Evolutionary conservation across 2,113 vertebrate species (phyloP), one percentile per base, ranked within the genome.

Genomic region (Axis porcinus): DNA sequence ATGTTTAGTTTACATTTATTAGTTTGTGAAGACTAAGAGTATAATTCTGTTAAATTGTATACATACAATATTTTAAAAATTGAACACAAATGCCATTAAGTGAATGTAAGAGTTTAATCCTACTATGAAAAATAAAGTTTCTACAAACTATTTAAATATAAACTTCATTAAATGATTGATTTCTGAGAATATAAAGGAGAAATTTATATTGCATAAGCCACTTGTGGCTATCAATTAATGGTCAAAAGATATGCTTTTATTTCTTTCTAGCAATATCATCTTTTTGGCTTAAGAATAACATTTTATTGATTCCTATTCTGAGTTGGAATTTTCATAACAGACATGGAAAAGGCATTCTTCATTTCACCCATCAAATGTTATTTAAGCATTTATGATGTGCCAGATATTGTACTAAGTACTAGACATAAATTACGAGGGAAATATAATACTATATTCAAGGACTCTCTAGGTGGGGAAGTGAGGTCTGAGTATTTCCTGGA

Each of bases 131-230:
- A 74, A 62, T 23, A 45, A 82, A 83, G 36, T 47, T 93, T 92
- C 64, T 67, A 14, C 5, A 58, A 67, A 79, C 50, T 89, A 92
- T 50, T 92, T 57, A 67, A 76, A 87, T 55, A 11, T 62, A 88
- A 89, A 86, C 28, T 58, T 67, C 50, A 94, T 91, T 97, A 87
- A 91, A 91, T 67, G 11, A 93, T 60, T 84, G 30, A 85, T 91
- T 70, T 94, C 54, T 92, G 47, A 97, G 28, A 89, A 62, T 21
- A 54, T 21, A 83, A 67, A 86, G 17, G 2, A 81, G 55, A 78
- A 62, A 78, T 95, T 82, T 78, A 85, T 4, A 89, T 27, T 70
- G 70, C 25, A 92, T 0, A 27, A 96, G 60, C 33, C 79, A 84
- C 45, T 23, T 91, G 1, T 89, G 21, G 43, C 52, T 94, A 64